Conservation (phyloP, 2,797 vertebrate species). For the Eulemur mongoz region DNA sequence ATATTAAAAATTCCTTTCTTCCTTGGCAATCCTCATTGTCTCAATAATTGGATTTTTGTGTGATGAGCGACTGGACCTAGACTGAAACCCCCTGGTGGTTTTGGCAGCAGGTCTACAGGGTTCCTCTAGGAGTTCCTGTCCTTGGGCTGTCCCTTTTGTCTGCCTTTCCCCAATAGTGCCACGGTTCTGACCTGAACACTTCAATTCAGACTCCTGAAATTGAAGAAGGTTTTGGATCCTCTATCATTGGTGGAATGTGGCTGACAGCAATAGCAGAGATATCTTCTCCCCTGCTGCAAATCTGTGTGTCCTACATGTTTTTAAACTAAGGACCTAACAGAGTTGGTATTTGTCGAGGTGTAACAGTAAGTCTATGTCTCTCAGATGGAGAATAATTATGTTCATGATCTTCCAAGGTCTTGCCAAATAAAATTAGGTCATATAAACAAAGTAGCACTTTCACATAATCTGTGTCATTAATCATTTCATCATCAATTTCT, state of each 20-base stretch:
- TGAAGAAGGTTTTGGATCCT: not conserved
- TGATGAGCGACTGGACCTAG: not conserved
- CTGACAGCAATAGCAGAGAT: not conserved
- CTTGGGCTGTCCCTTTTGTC: not conserved
- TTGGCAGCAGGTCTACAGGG: not conserved
- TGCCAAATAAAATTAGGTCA: constrained; percentile 7
- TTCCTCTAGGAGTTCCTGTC: not conserved
- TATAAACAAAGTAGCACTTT: not conserved
- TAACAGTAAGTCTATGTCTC: not conserved
- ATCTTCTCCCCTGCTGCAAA: not conserved
- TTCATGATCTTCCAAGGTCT: not conserved
- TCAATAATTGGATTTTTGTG: not conserved
- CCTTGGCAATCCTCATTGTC: not conserved
- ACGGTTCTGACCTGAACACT: not conserved
- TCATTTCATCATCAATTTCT: not conserved
- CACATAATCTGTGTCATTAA: not conserved
- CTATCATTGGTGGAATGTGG: not conserved
- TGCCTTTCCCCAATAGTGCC: not conserved
- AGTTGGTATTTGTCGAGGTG: not conserved
- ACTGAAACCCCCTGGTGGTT: not conserved
- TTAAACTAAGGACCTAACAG: not conserved
- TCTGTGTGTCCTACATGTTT: not conserved
- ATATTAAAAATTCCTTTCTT: not conserved
- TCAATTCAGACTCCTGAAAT: not conserved
- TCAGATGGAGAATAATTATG: not conserved